Evolutionary conservation across 2,113 vertebrate species (phyloP).

Genomic region (Daphoenositta chrysoptera): DNA sequence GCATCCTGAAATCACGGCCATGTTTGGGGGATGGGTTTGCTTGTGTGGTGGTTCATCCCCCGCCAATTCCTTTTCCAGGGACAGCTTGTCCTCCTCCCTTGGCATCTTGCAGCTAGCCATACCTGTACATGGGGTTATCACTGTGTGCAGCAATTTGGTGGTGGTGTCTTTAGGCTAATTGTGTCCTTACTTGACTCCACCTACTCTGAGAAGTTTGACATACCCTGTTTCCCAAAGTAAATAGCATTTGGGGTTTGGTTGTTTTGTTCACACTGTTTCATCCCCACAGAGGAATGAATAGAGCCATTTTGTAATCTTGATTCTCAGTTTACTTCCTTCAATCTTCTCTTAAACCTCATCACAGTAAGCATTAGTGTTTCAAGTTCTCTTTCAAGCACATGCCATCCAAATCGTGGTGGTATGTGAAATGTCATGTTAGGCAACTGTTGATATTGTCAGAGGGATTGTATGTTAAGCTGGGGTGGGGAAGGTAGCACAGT

Average conservation of each 20-base stretch:
- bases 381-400: slow-evolving; percentile 25
- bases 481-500: slow-evolving; percentile 37
- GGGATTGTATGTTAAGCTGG: slow-evolving; percentile 52
- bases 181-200: slow-evolving; percentile 28
- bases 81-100: background rate
- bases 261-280: slow-evolving; percentile 18
- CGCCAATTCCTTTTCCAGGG: background rate
- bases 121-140: fast-evolving
- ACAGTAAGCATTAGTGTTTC: background rate
- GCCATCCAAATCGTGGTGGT: background rate
- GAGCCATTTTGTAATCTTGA: slow-evolving; percentile 37
- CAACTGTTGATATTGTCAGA: slow-evolving; percentile 45
- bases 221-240: slow-evolving; percentile 11
- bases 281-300: slow-evolving; percentile 13
- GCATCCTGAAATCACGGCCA: fast-evolving
- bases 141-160: background rate
- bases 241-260: slow-evolving; percentile 26
- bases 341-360: slow-evolving; percentile 3
- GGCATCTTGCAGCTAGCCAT: background rate
- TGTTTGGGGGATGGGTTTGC: background rate
- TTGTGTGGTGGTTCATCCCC: background rate
- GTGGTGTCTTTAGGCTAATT: background rate
- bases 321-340: slow-evolving; percentile 56
- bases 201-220: slow-evolving; percentile 17
- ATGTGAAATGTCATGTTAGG: slow-evolving; percentile 33